Evolutionary conservation across 2,113 vertebrate genomes (phyloP), one percentile per base, ranked within the genome.

Genomic region (Grammomys dolichurus): DNA sequence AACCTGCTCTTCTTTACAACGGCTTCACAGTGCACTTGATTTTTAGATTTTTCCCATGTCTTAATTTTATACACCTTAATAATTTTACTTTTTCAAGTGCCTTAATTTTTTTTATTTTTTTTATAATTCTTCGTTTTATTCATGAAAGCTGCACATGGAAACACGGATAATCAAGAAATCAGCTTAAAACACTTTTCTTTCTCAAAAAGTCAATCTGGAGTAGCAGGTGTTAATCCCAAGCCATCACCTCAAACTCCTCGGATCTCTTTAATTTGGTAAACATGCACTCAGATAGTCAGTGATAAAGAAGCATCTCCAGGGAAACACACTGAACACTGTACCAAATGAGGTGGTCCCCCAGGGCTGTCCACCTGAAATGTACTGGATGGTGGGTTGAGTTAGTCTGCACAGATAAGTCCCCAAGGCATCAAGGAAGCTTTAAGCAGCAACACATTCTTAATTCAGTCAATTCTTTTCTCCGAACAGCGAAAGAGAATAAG

Each of bases 11-110:
- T 92, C 40, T 93, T 24, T 3, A 56, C 75, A 73, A 73, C 14
- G 67, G 46, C 31, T 92, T 84, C 33, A 78, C n/a, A 33, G 7
- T 9, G 0, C 2, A 14, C 14, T 12, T 89, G 81, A 77, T 20
- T 88, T 73, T 82, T 92, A 81, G 4, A 43, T 51, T 56, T 90
- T 84, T 84, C 28, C 8, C 51, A 88, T 46, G 69, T 8, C 65
- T 94, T 46, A 7, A 80, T 84, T 69, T 70, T 78, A 80, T 43
- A 78, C 17, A 89, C 46, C 89, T 92, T 69, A 89, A 86, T 43
- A 77, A 85, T n/a, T 67, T 93, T 93, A 60, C 40, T 70, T 93
- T 95, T 63, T n/a, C 65, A 90, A 90, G 91, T 70, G 73, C 5
- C 70, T 92, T 33, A 16, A 76, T 91, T 89, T 70, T 70, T 86